Conservation (phyloP, 2,113 vertebrate species). For the Cromileptes altivelis region DNA sequence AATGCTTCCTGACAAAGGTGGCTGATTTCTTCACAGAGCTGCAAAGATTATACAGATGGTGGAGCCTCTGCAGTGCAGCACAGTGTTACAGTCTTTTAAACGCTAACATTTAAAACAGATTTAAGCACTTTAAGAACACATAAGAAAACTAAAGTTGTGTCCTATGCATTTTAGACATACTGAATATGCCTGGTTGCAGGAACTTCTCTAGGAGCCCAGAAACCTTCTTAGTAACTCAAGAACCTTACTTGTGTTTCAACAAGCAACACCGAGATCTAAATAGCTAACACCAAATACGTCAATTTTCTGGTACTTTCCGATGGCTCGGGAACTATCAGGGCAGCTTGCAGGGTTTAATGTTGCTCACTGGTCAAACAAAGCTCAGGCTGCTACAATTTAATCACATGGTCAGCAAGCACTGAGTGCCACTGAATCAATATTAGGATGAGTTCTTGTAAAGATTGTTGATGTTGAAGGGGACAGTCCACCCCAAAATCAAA, state of each 20-base stretch:
- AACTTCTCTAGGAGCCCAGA: neutral
- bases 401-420: neutral
- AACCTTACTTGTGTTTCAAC: neutral
- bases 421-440: too few relatives aligned
- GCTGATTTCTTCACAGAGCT: neutral
- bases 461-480: too few relatives aligned
- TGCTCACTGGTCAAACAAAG: neutral
- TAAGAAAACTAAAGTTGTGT: neutral
- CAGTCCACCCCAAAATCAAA: too few relatives aligned
- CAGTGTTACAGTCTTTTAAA: neutral
- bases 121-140: neutral
- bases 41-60: neutral
- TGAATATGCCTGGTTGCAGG: neutral
- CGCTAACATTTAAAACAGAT: neutral
- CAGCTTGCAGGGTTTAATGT: neutral
- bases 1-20: constrained; percentile 46
- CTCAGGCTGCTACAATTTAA: neutral
- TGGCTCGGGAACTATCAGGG: neutral
- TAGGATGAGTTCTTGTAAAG: too few relatives aligned
- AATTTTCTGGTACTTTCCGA: neutral
- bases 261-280: neutral
- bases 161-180: neutral
- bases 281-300: neutral
- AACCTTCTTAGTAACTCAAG: neutral
- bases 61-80: constrained; percentile 17